phyloP scores from a whole-genome alignment of 1,140 invertebrate genomes.

The Neotoxoptera formosana region DNA sequence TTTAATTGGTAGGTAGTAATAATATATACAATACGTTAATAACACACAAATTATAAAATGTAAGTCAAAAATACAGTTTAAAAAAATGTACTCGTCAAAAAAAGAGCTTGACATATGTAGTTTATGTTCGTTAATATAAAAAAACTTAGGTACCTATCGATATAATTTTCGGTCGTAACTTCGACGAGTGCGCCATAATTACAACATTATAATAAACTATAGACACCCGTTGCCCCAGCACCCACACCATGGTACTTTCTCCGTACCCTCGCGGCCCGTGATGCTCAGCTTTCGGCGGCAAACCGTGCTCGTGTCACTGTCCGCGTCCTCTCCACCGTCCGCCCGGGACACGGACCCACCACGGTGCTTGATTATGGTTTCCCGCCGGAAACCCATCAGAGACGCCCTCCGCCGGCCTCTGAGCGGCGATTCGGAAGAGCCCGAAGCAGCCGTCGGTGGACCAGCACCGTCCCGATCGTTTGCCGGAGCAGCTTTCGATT shows the following conservation, averaged over 20 bases:
- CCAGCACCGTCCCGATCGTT: conserved; percentile 51
- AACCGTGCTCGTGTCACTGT: conserved; percentile 61
- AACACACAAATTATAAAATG: too few species aligned
- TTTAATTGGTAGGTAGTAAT: too few species aligned
- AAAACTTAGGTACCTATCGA: too few species aligned
- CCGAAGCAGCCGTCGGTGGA: conserved; percentile 60
- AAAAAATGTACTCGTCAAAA: too few species aligned
- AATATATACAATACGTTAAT: too few species aligned
- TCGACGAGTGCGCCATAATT: too few species aligned
- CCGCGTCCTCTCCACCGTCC: conserved; percentile 61
- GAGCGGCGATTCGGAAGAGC: conserved; percentile 61
- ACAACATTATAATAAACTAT: not conserved
- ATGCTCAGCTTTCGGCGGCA: conserved; percentile 61
- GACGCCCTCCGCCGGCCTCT: conserved; percentile 60
- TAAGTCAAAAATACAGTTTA: too few species aligned
- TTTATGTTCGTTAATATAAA: too few species aligned
- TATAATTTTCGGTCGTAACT: too few species aligned
- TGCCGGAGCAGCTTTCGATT: not conserved
- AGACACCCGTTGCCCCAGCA: conserved; percentile 67
- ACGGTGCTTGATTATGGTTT: conserved; percentile 15
- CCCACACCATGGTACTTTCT: conserved; percentile 66
- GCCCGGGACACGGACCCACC: conserved; percentile 59
- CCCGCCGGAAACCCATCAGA: conserved; percentile 43
- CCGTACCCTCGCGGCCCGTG: conserved; percentile 60
- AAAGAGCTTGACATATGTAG: too few species aligned